A percentile compares a stretch with the other conserved stretches of the same genome.
Evolutionary conservation across 2,797 vertebrate species (phyloP).

Genomic region (Trachurus trachurus): DNA sequence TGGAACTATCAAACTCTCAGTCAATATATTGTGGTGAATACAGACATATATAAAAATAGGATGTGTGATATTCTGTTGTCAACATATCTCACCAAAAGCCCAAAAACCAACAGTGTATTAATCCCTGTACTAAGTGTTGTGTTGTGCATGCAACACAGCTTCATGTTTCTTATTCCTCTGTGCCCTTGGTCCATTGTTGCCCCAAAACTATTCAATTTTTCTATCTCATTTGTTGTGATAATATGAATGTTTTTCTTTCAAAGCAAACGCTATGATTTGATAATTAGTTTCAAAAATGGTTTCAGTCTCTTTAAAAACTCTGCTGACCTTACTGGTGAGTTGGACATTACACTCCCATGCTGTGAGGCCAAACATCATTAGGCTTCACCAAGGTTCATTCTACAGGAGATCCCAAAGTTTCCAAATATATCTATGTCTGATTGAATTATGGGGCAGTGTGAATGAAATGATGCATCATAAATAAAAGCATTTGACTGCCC

Average conservation of each 20-base stretch:
- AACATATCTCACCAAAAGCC: background rate
- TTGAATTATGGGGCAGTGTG: background rate
- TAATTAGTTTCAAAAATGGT: background rate
- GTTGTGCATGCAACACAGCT: background rate
- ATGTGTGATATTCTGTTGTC: background rate
- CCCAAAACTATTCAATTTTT: background rate
- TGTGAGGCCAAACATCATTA: slow-evolving; percentile 9
- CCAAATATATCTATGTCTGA: background rate
- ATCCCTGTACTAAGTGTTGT: background rate
- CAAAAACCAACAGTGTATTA: background rate
- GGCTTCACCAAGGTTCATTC: background rate
- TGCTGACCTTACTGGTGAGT: background rate
- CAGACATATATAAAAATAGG: background rate
- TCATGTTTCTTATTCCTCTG: background rate
- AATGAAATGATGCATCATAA: background rate
- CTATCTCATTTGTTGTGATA: background rate
- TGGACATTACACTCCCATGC: background rate
- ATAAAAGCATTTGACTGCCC: background rate
- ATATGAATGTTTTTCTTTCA: background rate
- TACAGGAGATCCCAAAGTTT: background rate
- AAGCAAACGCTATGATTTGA: background rate
- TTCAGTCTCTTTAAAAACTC: background rate
- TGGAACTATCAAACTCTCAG: background rate
- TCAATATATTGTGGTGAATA: background rate
- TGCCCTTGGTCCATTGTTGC: background rate